Percentiles rank a stretch among this genome's conserved stretches.
Evolutionary conservation across 2,113 vertebrate genomes (phyloP).

Genomic region (Perca schrenkii): DNA sequence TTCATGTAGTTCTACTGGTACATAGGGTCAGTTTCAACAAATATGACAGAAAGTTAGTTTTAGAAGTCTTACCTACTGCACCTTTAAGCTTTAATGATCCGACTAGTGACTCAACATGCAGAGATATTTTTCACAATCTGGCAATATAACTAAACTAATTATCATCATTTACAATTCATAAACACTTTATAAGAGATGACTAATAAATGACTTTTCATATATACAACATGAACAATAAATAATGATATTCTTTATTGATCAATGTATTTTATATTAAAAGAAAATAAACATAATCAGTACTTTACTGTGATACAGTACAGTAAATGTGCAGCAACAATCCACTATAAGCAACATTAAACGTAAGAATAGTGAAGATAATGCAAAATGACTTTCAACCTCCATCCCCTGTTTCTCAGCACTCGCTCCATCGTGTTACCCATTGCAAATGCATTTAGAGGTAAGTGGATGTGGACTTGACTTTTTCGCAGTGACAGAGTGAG

Average conservation of each 20-base stretch:
- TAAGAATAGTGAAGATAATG: conserved; percentile 33
- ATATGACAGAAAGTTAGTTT: too few relatives aligned
- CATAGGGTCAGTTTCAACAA: too few relatives aligned
- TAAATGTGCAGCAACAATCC: background rate
- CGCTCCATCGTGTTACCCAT: conserved; percentile 42
- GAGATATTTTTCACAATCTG: too few relatives aligned
- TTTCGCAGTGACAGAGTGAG: conserved; percentile 14
- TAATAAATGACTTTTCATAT: too few relatives aligned
- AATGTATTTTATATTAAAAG: background rate
- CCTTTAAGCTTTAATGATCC: too few relatives aligned
- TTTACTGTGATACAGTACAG: background rate
- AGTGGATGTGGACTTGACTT: conserved; percentile 59
- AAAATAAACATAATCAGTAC: background rate
- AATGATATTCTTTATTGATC: background rate
- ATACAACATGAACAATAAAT: background rate
- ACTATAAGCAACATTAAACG: conserved; percentile 14
- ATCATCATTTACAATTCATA: too few relatives aligned
- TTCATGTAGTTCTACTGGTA: too few relatives aligned
- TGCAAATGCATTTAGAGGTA: conserved; percentile 61
- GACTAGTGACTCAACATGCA: too few relatives aligned
- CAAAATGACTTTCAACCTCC: conserved; percentile 25
- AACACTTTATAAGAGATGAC: too few relatives aligned
- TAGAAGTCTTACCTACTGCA: too few relatives aligned
- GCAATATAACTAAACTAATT: too few relatives aligned
- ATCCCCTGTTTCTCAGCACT: conserved; percentile 11